Conservation (phyloP, 2,888 invertebrate species). For the Monopis laevigella region DNA sequence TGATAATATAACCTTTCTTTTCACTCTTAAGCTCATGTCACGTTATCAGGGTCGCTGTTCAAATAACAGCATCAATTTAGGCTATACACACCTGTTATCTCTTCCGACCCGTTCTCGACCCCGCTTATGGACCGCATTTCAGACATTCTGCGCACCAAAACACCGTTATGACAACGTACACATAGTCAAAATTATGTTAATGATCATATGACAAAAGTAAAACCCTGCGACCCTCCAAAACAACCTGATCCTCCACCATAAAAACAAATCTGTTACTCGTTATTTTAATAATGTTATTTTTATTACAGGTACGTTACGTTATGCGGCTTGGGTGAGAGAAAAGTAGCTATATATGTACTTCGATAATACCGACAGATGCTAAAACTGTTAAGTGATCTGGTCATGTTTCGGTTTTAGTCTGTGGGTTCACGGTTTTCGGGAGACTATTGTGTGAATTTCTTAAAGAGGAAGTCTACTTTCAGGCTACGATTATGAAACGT, state of each 20-base stretch:
- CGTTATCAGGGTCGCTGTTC: slow-evolving; percentile 52
- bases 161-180: slow-evolving; percentile 34
- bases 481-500: too few relatives aligned
- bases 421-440: too few relatives aligned
- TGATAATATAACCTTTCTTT: too few relatives aligned
- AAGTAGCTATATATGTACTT: too few relatives aligned
- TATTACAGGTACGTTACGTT: slow-evolving; percentile 39
- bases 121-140: slow-evolving; percentile 30
- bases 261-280: slow-evolving; percentile 10
- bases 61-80: slow-evolving; percentile 48
- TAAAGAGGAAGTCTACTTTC: too few relatives aligned
- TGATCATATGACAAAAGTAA: slow-evolving; percentile 34
- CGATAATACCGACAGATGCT: too few relatives aligned
- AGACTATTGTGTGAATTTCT: too few relatives aligned
- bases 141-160: slow-evolving; percentile 37
- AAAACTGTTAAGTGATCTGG: too few relatives aligned
- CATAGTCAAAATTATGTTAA: slow-evolving; percentile 38
- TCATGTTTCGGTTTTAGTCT: too few relatives aligned
- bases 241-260: slow-evolving; percentile 3
- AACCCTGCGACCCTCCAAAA: slow-evolving; percentile 21
- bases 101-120: slow-evolving; percentile 29
- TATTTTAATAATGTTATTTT: slow-evolving; percentile 25
- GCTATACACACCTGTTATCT: slow-evolving; percentile 46
- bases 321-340: too few relatives aligned
- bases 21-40: too few relatives aligned